Evolutionary conservation across 2,888 invertebrate genomes (phyloP), one percentile per base, ranked within the genome.

Genomic region (Zeuzera pyrina): DNA sequence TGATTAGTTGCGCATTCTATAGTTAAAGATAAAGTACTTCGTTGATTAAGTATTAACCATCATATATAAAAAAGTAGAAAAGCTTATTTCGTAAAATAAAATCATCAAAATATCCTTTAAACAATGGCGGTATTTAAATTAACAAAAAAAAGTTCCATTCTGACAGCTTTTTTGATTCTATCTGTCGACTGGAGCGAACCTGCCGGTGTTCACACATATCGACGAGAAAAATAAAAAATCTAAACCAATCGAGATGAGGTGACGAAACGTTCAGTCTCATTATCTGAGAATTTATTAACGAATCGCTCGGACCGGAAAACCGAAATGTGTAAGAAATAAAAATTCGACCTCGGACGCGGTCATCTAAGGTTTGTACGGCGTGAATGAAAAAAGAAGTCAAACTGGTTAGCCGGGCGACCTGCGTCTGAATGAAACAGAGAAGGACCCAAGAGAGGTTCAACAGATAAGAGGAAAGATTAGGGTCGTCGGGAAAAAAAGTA

Each of bases 221-320:
- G 68, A 67, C 68, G 49, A 72, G 78, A 77, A 76, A 62, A 60
- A 51, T 63, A 69, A 68, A 68, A 72, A 73, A 64, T 60, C 62
- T 60, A 70, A 72, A 74, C 73, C 79, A 79, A 81, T 81, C 79
- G 77, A 77, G 78, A 70, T 65, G 81, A 83, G 81, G 81, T 83
- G 81, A 83, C 79, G 81, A 83, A 83, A 81, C 81, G 81, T 78
- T 83, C 81, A 79, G 79, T 78, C 79, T 81, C 81, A 81, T 83
- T 81, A 83, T 83, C 81, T 78, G 78, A 73, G 81, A 83, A 83
- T 83, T 83, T 83, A 83, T 83, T 83, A 83, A 83, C 81, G 81
- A 83, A 79, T 79, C 78, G 79, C 46, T 50, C 65, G 66, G 78
- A 81, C 81, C 81, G 81, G 81, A 79, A 81, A 83, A 83, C 81